A percentile compares a stretch with the other conserved stretches of the same genome.
These are phyloP conservation scores for Charaxes varanes DNA, from an alignment of 1,140 invertebrate species.

Conservation along the genomic window DNA sequence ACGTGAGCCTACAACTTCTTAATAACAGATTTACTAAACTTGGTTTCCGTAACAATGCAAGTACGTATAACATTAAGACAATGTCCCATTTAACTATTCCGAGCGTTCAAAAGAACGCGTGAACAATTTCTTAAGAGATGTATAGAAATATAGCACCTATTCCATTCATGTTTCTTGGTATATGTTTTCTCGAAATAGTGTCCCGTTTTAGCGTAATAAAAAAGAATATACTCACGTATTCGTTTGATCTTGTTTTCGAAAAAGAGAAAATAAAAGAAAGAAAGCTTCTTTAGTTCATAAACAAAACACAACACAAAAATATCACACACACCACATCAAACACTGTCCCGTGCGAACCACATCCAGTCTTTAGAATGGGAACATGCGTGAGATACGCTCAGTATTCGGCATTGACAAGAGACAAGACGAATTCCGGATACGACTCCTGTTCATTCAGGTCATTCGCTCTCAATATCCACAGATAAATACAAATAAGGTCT, in stretches of 20 bases:
- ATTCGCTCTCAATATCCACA: conserved; percentile 16
- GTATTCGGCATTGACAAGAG: conserved; percentile 5
- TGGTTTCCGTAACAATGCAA: too few species aligned
- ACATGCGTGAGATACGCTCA: conserved; percentile 3
- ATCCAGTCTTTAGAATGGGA: conserved; percentile 9
- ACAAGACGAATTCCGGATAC: conserved; percentile 2
- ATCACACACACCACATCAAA: conserved; percentile 27
- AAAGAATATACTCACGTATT: conserved; percentile 24
- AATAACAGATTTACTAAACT: too few species aligned
- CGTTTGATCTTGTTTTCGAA: conserved; percentile 17
- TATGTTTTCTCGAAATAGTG: too few species aligned
- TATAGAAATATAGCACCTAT: too few species aligned
- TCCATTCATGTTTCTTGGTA: too few species aligned
- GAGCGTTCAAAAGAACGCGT: too few species aligned
- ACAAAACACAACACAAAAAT: conserved; percentile 37
- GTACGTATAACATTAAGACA: too few species aligned
- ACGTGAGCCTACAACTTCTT: too few species aligned
- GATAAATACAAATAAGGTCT: conserved; percentile 9
- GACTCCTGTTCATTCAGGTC: conserved; percentile 16
- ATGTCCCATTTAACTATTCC: too few species aligned
- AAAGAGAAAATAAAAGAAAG: conserved; percentile 17
- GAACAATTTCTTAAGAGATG: too few species aligned
- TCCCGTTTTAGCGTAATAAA: too few species aligned
- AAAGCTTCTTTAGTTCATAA: conserved; percentile 28
- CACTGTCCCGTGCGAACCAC: conserved; percentile 12